A percentile compares a stretch with the other conserved stretches of the same genome.
These are phyloP conservation scores for Sternarchorhynchus goeldii DNA, from an alignment of 2,797 vertebrate genomes.

Conservation along the genomic window DNA sequence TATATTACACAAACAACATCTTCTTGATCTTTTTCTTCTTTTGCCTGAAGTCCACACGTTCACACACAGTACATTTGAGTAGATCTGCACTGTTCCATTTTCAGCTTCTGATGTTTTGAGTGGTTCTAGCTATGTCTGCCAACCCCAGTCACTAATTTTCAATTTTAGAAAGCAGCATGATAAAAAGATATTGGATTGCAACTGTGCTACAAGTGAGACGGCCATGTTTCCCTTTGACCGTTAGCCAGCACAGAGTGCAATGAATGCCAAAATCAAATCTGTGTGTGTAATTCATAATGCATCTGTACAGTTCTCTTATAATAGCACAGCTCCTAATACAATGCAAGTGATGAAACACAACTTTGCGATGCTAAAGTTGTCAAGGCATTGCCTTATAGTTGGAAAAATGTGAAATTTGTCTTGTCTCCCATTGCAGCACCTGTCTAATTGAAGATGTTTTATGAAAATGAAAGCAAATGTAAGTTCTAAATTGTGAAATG, in stretches of 20 bases:
- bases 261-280: constrained; percentile 51
- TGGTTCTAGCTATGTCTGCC: constrained; percentile 30
- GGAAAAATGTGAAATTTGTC: constrained; percentile 31
- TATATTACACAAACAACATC: constrained; percentile 33
- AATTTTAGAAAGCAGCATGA: constrained; percentile 34
- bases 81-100: constrained; percentile 36
- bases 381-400: constrained; percentile 29
- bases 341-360: constrained; percentile 42
- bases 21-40: constrained; percentile 7
- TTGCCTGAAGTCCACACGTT: not conserved
- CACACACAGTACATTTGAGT: not conserved
- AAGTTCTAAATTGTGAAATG: not conserved
- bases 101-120: constrained; percentile 7
- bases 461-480: not conserved
- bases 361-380: constrained; percentile 30
- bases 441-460: constrained; percentile 8
- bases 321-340: constrained; percentile 43
- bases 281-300: constrained; percentile 53
- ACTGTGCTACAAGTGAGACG: constrained; percentile 49
- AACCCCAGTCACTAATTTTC: constrained; percentile 35
- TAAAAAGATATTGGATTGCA: constrained; percentile 42
- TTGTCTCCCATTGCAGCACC: not conserved
- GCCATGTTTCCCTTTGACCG: constrained; percentile 46
- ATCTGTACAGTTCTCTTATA: constrained; percentile 49
- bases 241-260: constrained; percentile 40